phyloP scores from a whole-genome alignment of 92 coral and sea anemone genomes.

The Chrysogorgia sp. region DNA sequence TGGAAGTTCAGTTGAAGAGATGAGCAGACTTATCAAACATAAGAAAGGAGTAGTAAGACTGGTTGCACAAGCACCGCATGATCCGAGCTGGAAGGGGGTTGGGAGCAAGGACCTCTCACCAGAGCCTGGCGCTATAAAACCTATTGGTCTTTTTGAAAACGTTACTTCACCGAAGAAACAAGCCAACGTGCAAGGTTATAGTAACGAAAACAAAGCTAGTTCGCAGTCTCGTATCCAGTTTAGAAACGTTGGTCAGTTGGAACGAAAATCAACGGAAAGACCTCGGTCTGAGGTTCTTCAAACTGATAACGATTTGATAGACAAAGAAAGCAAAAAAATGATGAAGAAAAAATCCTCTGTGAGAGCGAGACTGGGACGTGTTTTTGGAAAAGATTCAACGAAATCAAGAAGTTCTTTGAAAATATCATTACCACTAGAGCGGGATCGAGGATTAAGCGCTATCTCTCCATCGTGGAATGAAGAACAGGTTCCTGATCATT shows the following conservation, averaged over 20 bases:
- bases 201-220: not conserved
- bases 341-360: conserved; percentile 44
- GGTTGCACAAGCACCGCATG: conserved; percentile 65
- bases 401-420: not conserved
- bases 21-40: conserved; percentile 68
- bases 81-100: conserved; percentile 57
- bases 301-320: conserved; percentile 22
- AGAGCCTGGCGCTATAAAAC: conserved; percentile 31
- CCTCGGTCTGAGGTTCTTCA: conserved; percentile 29
- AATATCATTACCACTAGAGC: conserved; percentile 20
- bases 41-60: conserved; percentile 76
- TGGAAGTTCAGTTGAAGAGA: conserved; percentile 61
- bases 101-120: conserved; percentile 62
- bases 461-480: conserved; percentile 3
- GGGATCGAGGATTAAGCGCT: conserved; percentile 7
- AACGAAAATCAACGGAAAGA: not conserved
- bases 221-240: not conserved
- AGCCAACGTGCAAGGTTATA: not conserved
- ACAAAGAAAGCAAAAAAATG: conserved; percentile 19
- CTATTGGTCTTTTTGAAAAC: not conserved
- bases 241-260: not conserved
- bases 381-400: conserved; percentile 35
- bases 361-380: conserved; percentile 41
- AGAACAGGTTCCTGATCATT: not conserved
- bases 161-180: conserved; percentile 26